Evolutionary conservation across 53 echinoderm and acorn worm genomes (phyloP).

Genomic region (Temnopleurus reevesii): DNA sequence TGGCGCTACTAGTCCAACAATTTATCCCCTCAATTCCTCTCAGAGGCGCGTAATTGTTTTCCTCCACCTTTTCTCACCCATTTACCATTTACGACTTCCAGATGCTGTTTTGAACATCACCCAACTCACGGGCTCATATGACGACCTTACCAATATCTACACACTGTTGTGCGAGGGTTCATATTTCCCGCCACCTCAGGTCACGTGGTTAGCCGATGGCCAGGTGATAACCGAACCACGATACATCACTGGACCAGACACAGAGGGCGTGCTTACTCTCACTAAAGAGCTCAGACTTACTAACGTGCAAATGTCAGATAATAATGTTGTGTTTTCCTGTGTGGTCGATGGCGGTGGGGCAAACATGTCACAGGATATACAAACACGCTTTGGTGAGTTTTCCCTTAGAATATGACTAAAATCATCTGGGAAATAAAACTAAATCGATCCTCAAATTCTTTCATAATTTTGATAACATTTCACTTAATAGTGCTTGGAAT

Average conservation of each 20-base stretch:
- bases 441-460: too few relatives aligned
- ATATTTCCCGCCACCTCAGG: conserved; percentile 33
- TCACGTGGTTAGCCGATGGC: conserved; percentile 49
- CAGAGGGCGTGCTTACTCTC: conserved; percentile 34
- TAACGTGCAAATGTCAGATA: neutral
- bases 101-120: conserved; percentile 24
- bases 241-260: neutral
- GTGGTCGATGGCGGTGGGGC: neutral
- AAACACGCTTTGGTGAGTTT: conserved; percentile 42
- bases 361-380: conserved; percentile 11
- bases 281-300: neutral
- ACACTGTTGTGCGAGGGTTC: conserved; percentile 24
- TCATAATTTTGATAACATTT: too few relatives aligned
- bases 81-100: neutral
- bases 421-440: too few relatives aligned
- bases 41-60: too few relatives aligned
- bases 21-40: too few relatives aligned
- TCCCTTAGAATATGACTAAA: too few relatives aligned
- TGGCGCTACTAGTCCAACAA: too few relatives aligned
- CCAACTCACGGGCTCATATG: neutral
- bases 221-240: conserved; percentile 42
- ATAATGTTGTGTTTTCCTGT: conserved; percentile 37
- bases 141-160: conserved; percentile 2
- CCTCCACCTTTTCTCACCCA: too few relatives aligned
- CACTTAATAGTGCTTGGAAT: neutral